Evolutionary conservation across 2,797 vertebrate genomes (phyloP), one percentile per base, ranked within the genome.

Genomic region (Ataeniobius toweri): DNA sequence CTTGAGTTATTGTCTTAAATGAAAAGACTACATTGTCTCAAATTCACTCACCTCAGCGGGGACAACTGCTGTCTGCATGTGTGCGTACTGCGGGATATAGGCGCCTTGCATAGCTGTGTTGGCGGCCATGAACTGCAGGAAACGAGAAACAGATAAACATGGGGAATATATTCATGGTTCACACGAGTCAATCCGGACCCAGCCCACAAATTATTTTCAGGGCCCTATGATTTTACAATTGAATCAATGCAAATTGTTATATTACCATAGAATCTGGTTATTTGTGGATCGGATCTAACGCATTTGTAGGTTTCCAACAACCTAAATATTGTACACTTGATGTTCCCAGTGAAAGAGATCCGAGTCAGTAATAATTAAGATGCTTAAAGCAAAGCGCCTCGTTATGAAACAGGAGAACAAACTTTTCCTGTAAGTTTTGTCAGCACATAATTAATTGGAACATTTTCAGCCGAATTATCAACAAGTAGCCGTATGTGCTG

Each of bases 81-180:
- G 98, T 88, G 97, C 91, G 69, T 99, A 99, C 86, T 98, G 98
- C 59, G 97, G 97, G 89, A 99, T 96, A 81, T 98, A 99, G 72
- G 97, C 96, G 93, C 97, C 97, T 95, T 98, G 98, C 96, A 99
- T 96, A 95, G 97, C 96, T 92, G 97, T 95, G 79, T 96, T 98
- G 50, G 98, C 94, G 79, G 97, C 96, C 96, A 99, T 97, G 91
- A 97, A 99, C 98, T 99, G 89, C 58, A 94, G 92, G 75, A 10
- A n/a, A 26, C 77, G 76, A 58, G 12, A 73, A 61, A 78, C 0
- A 3, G 4, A 78, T 13, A 36, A 39, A 82, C 5, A 69, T 28
- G n/a, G 0, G 67, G 14, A 77, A 46, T 0, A 44, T 41, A 71
- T 55, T 82, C 28, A 59, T 55, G 3, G 56, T 65, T 6, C 48